Evolutionary conservation across 2,888 invertebrate species (phyloP).

Genomic region (Podotricha telesiphe): DNA sequence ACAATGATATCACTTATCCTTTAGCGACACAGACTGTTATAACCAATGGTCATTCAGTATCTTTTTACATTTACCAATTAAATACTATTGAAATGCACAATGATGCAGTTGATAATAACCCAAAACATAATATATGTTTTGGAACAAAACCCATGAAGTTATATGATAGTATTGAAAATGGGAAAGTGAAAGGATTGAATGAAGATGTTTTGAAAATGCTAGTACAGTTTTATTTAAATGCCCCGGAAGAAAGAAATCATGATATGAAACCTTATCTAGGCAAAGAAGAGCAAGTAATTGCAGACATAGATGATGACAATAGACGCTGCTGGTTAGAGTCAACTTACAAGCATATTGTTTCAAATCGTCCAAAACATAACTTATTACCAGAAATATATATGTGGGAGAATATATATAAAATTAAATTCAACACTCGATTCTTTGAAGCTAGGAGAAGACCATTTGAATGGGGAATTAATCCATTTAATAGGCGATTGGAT

Average conservation of each 20-base stretch:
- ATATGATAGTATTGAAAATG: conserved; percentile 89
- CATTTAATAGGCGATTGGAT: conserved; percentile 85
- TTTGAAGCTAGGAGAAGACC: conserved; percentile 87
- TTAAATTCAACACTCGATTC: conserved; percentile 86
- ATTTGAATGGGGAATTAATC: conserved; percentile 86
- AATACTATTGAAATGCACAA: conserved; percentile 91
- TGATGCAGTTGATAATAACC: conserved; percentile 85
- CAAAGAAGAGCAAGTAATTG: conserved; percentile 79
- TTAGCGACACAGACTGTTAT: conserved; percentile 93
- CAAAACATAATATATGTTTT: conserved; percentile 91
- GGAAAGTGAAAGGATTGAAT: conserved; percentile 90
- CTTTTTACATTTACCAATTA: conserved; percentile 95
- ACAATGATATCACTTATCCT: conserved; percentile 95
- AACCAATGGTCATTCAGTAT: conserved; percentile 94
- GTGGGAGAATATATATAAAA: conserved; percentile 94
- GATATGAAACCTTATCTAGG: conserved; percentile 90
- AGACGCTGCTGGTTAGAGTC: conserved; percentile 88
- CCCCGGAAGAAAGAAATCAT: conserved; percentile 84
- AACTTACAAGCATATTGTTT: conserved; percentile 86
- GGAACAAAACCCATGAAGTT: conserved; percentile 88
- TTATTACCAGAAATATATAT: conserved; percentile 87
- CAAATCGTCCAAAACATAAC: conserved; percentile 86
- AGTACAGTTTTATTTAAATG: conserved; percentile 89
- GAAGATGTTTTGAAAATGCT: conserved; percentile 89
- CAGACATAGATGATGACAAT: conserved; percentile 88